phyloP scores from a whole-genome alignment of 2,797 vertebrate genomes.

The Eptatretus atami region DNA sequence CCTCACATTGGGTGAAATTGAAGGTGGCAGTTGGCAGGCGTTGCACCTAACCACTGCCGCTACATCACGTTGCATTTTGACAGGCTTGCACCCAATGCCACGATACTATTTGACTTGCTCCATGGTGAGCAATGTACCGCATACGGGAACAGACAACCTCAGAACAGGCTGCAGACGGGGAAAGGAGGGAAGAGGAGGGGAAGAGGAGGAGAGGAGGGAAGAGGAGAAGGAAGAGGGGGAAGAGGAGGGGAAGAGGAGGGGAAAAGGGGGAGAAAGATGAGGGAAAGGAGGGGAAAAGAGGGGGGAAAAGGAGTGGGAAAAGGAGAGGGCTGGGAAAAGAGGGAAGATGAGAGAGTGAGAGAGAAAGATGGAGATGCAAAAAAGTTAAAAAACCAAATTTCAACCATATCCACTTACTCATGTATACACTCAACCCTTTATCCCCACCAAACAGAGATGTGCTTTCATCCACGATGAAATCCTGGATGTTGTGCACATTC shows the following conservation, averaged over 20 bases:
- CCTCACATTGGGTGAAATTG: conserved; percentile 96
- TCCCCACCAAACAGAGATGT: conserved; percentile 79
- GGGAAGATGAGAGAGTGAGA: too few relatives aligned
- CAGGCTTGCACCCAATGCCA: conserved; percentile 72
- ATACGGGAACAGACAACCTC: conserved; percentile 97
- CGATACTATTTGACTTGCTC: conserved; percentile 81
- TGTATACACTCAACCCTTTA: conserved; percentile 34
- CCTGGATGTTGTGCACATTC: conserved; percentile 87
- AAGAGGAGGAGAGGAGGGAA: too few relatives aligned
- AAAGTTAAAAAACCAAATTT: too few relatives aligned
- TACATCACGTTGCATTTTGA: conserved; percentile 92
- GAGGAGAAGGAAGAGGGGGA: too few relatives aligned
- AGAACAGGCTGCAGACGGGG: conserved; percentile 36
- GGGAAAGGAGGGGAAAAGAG: too few relatives aligned
- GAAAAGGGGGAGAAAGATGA: too few relatives aligned
- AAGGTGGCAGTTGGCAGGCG: conserved; percentile 84
- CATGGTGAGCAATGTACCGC: conserved; percentile 97
- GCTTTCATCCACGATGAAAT: conserved; percentile 79
- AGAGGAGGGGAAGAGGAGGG: too few relatives aligned
- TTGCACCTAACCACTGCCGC: conserved; percentile 94
- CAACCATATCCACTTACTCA: neutral
- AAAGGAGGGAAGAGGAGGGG: neutral
- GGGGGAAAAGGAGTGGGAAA: too few relatives aligned
- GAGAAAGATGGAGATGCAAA: too few relatives aligned
- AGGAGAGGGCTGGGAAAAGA: too few relatives aligned